Evolutionary conservation across 1,140 invertebrate species (phyloP), one percentile per base, ranked within the genome.

Genomic region (Steinernema khuongi): DNA sequence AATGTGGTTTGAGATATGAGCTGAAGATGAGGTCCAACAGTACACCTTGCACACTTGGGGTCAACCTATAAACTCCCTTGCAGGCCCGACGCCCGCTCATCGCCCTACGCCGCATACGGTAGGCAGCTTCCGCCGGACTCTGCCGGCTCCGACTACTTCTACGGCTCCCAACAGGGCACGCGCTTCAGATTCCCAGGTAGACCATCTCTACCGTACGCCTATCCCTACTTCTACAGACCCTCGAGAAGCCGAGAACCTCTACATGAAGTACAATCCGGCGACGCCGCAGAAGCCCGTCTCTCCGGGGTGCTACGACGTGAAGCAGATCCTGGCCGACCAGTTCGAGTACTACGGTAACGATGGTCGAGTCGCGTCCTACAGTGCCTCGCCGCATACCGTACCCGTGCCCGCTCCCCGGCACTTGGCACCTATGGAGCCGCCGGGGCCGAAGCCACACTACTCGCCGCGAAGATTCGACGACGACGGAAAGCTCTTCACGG

Each of bases 221-320:
- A 50, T 74, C 79, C 18, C 7, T 33, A 29, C 11, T 14, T 7
- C 18, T 33, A 26, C 26, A 60, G 50, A 60, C 4, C 50, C 50
- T 7, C 50, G 22, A 22, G 50, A 60, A 14, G 19, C 7, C 11
- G 50, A 60, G 50, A 60, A 60, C 50, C 14, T 60, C 14, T 60
- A 60, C 50, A 60, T 60, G 50, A 11, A 22, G 50, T 60, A 60
- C 50, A 60, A 60, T 22, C 50, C 50, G 2, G 7, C 19, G n/a
- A n/a, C n/a, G 28, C 74, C 32, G 19, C 75, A 69, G 60, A 79
- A 31, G 66, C 31, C 29, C 7, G 19, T 60, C 4, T 60, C 50
- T 7, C 50, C 50, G 11, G 79, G 77, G 31, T 83, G 81, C 33
- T 81, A 83, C 73, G 78, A 81, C 71, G 77, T 83, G 14, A 79